Conservation (phyloP, 2,797 vertebrate species). For the Pantherophis alleghaniensis region DNA sequence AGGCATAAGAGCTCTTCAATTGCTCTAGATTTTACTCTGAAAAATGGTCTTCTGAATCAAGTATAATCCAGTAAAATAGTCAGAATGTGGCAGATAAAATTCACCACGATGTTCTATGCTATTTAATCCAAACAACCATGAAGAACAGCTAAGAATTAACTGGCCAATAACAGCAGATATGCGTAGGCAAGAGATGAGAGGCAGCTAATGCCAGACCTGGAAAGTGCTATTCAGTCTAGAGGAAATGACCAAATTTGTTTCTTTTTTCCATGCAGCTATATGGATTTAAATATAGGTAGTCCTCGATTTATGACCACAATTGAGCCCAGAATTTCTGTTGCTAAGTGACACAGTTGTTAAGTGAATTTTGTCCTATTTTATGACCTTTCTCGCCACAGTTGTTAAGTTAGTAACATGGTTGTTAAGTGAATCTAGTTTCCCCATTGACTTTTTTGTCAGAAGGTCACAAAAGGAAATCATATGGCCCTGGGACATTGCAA, state of each 20-base stretch:
- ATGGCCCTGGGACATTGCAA: too few species aligned
- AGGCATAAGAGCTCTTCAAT: neutral
- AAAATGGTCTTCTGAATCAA: neutral
- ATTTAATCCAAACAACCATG: neutral
- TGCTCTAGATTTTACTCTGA: neutral
- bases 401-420: neutral
- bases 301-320: neutral
- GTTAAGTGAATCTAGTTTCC: neutral
- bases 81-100: neutral
- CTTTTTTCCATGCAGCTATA: neutral
- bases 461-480: neutral
- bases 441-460: neutral
- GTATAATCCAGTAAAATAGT: neutral
- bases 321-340: neutral
- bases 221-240: neutral
- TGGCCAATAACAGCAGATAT: neutral
- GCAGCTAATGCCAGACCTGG: neutral
- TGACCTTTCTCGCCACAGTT: neutral
- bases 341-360: neutral
- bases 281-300: neutral
- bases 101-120: neutral
- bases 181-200: neutral
- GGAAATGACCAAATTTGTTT: neutral
- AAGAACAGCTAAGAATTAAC: neutral
- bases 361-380: neutral